These are phyloP conservation scores for Lethrus apterus DNA, from an alignment of 1,140 invertebrate genomes.

Conservation along the genomic window DNA sequence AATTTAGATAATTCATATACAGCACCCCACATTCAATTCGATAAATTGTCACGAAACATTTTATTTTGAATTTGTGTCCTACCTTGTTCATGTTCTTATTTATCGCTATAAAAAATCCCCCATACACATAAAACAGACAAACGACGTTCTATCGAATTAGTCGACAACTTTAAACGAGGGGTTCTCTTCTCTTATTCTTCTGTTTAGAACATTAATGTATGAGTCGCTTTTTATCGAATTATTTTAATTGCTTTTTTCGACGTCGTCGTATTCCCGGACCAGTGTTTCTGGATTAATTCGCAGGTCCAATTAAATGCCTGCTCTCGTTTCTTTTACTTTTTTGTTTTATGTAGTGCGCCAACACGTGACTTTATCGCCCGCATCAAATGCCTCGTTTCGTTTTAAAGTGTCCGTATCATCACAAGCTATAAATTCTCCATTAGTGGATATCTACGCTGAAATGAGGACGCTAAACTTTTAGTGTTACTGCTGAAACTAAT, in stretches of 20 bases:
- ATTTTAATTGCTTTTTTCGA: conserved; percentile 17
- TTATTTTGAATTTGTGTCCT: conserved; percentile 34
- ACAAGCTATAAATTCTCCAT: too few species aligned
- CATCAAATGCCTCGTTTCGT: too few species aligned
- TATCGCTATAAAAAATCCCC: conserved; percentile 29
- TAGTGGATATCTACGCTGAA: too few species aligned
- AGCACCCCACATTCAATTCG: too few species aligned
- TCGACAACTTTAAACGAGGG: conserved; percentile 16
- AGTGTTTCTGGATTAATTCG: conserved; percentile 11
- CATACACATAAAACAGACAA: conserved; percentile 20
- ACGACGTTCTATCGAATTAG: conserved; percentile 20
- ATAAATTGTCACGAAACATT: too few species aligned
- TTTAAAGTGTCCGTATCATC: too few species aligned
- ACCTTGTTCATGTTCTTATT: conserved; percentile 34
- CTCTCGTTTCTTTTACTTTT: too few species aligned
- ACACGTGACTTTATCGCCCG: conserved; percentile 7
- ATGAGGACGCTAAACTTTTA: too few species aligned
- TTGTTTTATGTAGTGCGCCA: conserved; percentile 8
- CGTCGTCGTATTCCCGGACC: conserved; percentile 9
- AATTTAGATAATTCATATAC: too few species aligned
- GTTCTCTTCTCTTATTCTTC: conserved; percentile 4
- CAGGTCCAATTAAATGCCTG: conserved; percentile 7
- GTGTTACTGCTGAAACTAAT: too few species aligned
- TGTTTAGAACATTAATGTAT: conserved; percentile 17
- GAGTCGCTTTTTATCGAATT: conserved; percentile 20